phyloP scores from a whole-genome alignment of 2,888 invertebrate species.

The Philopedon plagiatum region DNA sequence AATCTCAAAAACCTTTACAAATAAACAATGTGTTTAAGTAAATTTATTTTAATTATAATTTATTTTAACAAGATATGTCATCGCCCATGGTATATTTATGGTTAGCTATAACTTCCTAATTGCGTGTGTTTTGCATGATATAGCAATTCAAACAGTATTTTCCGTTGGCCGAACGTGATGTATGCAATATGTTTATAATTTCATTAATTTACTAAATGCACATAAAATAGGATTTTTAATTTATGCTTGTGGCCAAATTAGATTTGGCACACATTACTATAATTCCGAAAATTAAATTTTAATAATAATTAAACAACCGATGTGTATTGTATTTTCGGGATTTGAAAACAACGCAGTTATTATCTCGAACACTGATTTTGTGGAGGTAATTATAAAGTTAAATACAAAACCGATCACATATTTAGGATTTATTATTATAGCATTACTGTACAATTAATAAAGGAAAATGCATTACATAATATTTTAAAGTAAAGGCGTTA shows the following conservation, averaged over 20 bases:
- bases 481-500: too few relatives aligned
- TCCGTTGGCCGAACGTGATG: not conserved
- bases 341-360: not conserved
- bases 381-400: too few relatives aligned
- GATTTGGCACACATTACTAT: not conserved
- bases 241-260: constrained; percentile 16
- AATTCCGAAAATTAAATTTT: not conserved
- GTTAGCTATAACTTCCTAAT: not conserved
- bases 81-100: not conserved
- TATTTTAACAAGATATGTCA: not conserved
- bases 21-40: too few relatives aligned
- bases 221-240: not conserved
- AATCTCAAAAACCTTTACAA: too few relatives aligned
- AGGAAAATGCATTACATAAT: too few relatives aligned
- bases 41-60: not conserved
- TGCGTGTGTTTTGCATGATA: not conserved
- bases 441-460: too few relatives aligned
- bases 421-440: too few relatives aligned
- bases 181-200: constrained; percentile 11
- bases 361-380: not conserved
- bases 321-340: not conserved
- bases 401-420: too few relatives aligned
- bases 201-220: not conserved
- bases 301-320: not conserved
- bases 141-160: constrained; percentile 3